Conservation (phyloP, 2,113 vertebrate species). For the Plectropomus leopardus region DNA sequence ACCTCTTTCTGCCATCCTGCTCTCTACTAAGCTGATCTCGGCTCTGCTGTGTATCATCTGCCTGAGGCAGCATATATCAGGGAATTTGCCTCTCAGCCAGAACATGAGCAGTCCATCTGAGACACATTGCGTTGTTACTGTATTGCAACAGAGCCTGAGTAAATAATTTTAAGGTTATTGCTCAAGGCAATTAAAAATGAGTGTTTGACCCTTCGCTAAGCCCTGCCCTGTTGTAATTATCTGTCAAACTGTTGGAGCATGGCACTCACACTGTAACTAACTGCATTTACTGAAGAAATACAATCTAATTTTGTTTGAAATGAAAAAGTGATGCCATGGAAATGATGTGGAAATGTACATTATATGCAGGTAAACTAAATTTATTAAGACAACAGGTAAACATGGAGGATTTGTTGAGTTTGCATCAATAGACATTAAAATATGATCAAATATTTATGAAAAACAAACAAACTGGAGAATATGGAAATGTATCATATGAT, state of each 20-base stretch:
- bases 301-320: no score
- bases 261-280: no score
- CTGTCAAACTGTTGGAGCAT: no score
- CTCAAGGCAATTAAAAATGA: background rate
- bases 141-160: background rate
- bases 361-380: background rate
- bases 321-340: no score
- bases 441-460: background rate
- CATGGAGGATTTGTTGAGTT: no score
- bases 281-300: no score
- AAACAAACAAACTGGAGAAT: background rate
- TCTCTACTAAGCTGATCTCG: no score
- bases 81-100: background rate
- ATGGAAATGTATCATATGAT: background rate
- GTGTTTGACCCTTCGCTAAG: no score
- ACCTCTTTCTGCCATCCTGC: no score
- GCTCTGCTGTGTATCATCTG: no score
- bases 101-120: conserved; percentile 3
- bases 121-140: background rate
- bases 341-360: background rate
- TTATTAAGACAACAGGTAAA: conserved; percentile 1
- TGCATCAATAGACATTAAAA: background rate
- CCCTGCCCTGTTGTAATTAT: no score
- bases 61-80: background rate
- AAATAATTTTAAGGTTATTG: background rate